phyloP scores from a whole-genome alignment of 92 coral and sea anemone genomes.

The Porites cylindrica region DNA sequence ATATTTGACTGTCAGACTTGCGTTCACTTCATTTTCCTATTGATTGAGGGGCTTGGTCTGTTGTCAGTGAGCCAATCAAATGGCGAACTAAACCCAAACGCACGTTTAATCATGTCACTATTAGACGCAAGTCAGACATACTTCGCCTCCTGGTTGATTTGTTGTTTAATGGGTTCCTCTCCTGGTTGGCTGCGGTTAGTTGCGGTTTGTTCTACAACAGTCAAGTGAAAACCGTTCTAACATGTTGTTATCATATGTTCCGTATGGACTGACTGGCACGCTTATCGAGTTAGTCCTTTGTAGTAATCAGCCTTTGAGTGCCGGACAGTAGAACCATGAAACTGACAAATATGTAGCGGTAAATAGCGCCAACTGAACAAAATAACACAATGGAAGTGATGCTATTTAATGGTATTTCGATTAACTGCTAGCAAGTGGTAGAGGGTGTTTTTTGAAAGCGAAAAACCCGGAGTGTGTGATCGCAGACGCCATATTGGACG shows the following conservation, averaged over 20 bases:
- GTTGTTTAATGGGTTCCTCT: slow-evolving; percentile 30
- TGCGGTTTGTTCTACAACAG: slow-evolving; percentile 23
- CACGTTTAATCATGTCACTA: slow-evolving; percentile 28
- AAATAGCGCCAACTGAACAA: no score
- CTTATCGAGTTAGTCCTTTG: slow-evolving; percentile 24
- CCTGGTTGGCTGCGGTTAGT: slow-evolving; percentile 33
- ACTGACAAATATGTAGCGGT: no score
- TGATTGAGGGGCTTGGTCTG: slow-evolving; percentile 16
- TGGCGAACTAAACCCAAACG: slow-evolving; percentile 36
- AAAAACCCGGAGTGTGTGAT: no score
- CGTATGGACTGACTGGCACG: slow-evolving; percentile 26
- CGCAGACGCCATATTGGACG: no score
- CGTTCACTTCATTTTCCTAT: no score
- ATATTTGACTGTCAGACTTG: no score
- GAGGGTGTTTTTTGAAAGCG: no score
- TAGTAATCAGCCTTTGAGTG: slow-evolving; percentile 30
- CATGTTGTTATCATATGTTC: slow-evolving; percentile 15
- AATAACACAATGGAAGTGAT: no score
- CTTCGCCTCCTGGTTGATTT: slow-evolving; percentile 19
- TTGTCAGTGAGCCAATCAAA: slow-evolving; percentile 35
- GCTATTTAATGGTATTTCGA: no score
- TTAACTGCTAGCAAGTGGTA: no score
- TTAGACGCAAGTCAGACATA: slow-evolving; percentile 21
- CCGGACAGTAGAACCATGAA: no score
- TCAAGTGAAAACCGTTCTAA: slow-evolving; percentile 17